phyloP scores from a whole-genome alignment of 2,797 vertebrate genomes.

The Paedocypris micromegethes region DNA sequence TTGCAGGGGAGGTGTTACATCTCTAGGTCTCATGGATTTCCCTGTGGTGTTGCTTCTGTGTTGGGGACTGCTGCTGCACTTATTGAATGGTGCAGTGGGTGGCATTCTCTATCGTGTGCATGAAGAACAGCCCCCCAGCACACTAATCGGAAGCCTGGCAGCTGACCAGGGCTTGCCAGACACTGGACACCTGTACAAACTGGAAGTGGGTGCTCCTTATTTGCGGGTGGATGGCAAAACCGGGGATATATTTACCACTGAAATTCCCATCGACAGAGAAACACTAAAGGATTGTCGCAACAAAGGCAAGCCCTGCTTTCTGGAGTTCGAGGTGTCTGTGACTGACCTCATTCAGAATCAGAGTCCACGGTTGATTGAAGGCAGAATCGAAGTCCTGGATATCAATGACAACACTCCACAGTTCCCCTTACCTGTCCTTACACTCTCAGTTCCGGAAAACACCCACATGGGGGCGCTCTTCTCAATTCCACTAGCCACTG shows the following conservation, averaged over 20 bases:
- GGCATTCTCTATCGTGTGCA: slow-evolving; percentile 83
- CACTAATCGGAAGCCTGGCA: slow-evolving; percentile 92
- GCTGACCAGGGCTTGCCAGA: slow-evolving; percentile 92
- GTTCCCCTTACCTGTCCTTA: slow-evolving; percentile 91
- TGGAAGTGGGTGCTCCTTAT: slow-evolving; percentile 90
- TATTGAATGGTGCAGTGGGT: slow-evolving; percentile 52
- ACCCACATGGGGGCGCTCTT: slow-evolving; percentile 88
- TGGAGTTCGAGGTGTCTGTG: slow-evolving; percentile 98
- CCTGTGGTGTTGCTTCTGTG: slow-evolving; percentile 58
- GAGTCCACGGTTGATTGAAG: slow-evolving; percentile 89
- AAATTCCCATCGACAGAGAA: slow-evolving; percentile 94
- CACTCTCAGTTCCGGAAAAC: slow-evolving; percentile 91
- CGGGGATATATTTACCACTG: slow-evolving; percentile 96
- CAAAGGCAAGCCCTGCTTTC: slow-evolving; percentile 83
- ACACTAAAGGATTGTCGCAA: slow-evolving; percentile 86
- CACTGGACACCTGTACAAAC: slow-evolving; percentile 91
- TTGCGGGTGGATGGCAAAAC: slow-evolving; percentile 95
- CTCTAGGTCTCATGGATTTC: slow-evolving; percentile 69
- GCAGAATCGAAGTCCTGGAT: slow-evolving; percentile 92
- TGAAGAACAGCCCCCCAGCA: slow-evolving; percentile 95
- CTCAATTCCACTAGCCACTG: slow-evolving; percentile 87
- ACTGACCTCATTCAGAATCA: slow-evolving; percentile 87
- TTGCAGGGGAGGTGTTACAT: slow-evolving; percentile 60
- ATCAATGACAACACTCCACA: slow-evolving; percentile 99
- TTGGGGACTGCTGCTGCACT: slow-evolving; percentile 64